A percentile compares a stretch with the other conserved stretches of the same genome.
Evolutionary conservation across 2,797 vertebrate genomes (phyloP).

Genomic region (Notolepis coatsorum): DNA sequence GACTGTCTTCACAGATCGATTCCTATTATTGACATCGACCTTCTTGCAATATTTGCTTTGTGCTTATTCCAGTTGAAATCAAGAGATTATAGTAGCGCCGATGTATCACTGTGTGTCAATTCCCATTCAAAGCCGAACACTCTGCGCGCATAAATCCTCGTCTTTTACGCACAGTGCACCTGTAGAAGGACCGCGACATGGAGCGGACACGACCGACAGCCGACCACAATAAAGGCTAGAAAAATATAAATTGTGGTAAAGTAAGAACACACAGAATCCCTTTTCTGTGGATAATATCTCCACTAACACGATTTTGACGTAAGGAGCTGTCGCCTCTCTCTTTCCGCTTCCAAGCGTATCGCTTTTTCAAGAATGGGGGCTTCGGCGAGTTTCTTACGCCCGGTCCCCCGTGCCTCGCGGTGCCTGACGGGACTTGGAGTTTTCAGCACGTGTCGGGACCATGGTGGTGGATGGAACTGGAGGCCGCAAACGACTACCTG

Average conservation of each 20-base stretch:
- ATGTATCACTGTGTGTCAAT: slow-evolving; percentile 5
- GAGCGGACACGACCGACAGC: too few species aligned
- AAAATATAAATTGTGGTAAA: too few species aligned
- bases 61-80: slow-evolving; percentile 29
- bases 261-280: too few species aligned
- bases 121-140: too few species aligned
- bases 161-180: too few species aligned
- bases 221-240: too few species aligned
- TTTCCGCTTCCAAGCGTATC: neutral
- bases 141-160: too few species aligned
- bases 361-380: slow-evolving; percentile 7
- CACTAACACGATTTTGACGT: neutral
- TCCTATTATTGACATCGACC: too few species aligned
- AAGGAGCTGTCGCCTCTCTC: neutral
- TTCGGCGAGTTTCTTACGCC: neutral
- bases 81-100: slow-evolving; percentile 50
- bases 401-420: slow-evolving; percentile 20
- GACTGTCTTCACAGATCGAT: too few species aligned
- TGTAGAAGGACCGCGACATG: too few species aligned
- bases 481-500: slow-evolving; percentile 8
- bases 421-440: slow-evolving; percentile 73
- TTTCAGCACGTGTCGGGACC: neutral
- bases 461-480: too few species aligned
- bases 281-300: slow-evolving; percentile 1
- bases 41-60: too few species aligned